Percentiles rank a stretch among this genome's conserved stretches.
Evolutionary conservation across 2,797 vertebrate genomes (phyloP).

Genomic region (Lagocephalus sceleratus): DNA sequence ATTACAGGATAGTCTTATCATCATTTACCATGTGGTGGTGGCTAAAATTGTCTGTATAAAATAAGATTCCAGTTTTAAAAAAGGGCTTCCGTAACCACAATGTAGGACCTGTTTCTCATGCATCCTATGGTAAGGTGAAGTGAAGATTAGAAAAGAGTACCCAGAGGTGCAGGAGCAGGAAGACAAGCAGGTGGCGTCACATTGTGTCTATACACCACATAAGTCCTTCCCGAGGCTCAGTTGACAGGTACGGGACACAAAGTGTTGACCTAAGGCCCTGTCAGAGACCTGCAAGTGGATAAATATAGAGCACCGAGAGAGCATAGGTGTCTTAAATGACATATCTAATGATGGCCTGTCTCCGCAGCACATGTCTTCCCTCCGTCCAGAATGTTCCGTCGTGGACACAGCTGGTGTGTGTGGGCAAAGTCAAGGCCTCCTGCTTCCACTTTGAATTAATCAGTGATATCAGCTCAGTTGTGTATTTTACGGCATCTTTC

Average conservation of each 20-base stretch:
- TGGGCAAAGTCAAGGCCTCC: constrained; percentile 27
- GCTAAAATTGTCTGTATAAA: constrained; percentile 61
- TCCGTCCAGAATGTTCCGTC: constrained; percentile 37
- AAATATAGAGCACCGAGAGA: constrained; percentile 65
- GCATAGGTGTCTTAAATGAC: constrained; percentile 65
- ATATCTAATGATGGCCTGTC: constrained; percentile 64
- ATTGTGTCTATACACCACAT: constrained; percentile 54
- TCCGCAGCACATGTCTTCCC: constrained; percentile 37
- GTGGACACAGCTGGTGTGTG: constrained; percentile 27
- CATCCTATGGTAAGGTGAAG: constrained; percentile 37
- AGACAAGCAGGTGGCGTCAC: constrained; percentile 54
- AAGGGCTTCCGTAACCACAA: constrained; percentile 10
- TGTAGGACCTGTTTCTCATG: constrained; percentile 38
- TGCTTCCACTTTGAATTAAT: constrained; percentile 47
- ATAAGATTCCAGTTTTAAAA: constrained; percentile 46
- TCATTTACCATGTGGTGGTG: constrained; percentile 63
- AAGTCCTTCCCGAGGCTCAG: constrained; percentile 53
- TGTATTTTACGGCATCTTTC: constrained; percentile 40
- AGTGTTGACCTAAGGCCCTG: constrained; percentile 61
- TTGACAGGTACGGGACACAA: constrained; percentile 64
- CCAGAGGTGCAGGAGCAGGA: constrained; percentile 16
- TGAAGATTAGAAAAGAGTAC: constrained; percentile 10
- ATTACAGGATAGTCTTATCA: constrained; percentile 74
- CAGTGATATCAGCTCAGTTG: constrained; percentile 40
- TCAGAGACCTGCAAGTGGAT: constrained; percentile 59